Percentiles rank a stretch among this genome's conserved stretches.
phyloP scores from a whole-genome alignment of 2,113 vertebrate species.

The Steatornis caripensis region DNA sequence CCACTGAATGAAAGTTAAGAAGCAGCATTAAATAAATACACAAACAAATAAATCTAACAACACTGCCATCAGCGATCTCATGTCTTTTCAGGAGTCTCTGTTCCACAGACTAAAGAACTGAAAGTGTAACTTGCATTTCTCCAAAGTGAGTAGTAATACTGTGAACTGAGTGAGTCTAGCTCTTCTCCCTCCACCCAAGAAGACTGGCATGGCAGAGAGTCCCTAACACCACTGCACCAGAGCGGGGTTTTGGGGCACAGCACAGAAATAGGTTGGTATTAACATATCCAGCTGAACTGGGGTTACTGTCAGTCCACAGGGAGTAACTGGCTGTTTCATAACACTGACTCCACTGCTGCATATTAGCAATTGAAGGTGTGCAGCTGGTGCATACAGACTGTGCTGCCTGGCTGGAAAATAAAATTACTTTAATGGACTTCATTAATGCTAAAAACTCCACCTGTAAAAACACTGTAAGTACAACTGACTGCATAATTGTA shows the following conservation, averaged over 20 bases:
- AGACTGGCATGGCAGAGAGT: neutral
- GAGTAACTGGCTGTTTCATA: neutral
- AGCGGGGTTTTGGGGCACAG: accelerated
- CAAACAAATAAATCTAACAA: neutral
- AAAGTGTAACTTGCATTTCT: neutral
- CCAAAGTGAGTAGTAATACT: neutral
- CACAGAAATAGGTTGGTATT: neutral
- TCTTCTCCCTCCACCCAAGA: neutral
- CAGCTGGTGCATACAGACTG: neutral
- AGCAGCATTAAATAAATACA: neutral
- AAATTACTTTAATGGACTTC: neutral
- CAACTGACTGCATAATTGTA: neutral
- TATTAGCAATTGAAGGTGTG: neutral
- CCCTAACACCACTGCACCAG: neutral
- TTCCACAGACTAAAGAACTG: neutral
- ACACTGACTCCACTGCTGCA: accelerated
- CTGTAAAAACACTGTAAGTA: neutral
- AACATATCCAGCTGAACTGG: neutral
- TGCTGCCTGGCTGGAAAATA: neutral
- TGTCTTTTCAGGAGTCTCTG: neutral
- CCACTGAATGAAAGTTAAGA: neutral
- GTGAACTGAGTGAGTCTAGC: neutral
- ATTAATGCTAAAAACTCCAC: neutral
- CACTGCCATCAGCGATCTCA: neutral
- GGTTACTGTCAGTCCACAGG: accelerated